These are phyloP conservation scores for Polydrusus tereticollis DNA, from an alignment of 2,888 invertebrate species.

Conservation along the genomic window DNA sequence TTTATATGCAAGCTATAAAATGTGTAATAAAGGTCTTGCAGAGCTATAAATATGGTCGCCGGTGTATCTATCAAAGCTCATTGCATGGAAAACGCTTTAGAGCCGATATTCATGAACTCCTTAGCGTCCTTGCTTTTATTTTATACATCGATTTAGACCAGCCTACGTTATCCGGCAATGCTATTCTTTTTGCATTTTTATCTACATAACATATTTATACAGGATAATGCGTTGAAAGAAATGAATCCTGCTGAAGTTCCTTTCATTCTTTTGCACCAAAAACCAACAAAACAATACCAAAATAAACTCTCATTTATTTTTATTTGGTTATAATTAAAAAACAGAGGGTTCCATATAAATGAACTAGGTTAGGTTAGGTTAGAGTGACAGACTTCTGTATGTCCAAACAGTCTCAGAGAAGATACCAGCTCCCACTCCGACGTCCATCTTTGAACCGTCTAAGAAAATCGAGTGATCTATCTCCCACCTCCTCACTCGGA, in stretches of 20 bases:
- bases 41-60: neutral
- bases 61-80: neutral
- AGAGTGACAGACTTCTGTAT: too few species aligned
- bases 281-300: neutral
- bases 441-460: too few species aligned
- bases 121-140: neutral
- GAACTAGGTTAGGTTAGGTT: too few species aligned
- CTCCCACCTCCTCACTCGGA: too few species aligned
- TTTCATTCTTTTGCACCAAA: neutral
- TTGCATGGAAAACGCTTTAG: neutral
- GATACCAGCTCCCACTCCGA: too few species aligned
- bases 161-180: neutral
- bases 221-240: too few species aligned
- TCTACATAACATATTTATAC: neutral
- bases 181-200: neutral
- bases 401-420: too few species aligned
- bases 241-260: too few species aligned
- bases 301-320: too few species aligned
- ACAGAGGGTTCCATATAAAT: too few species aligned
- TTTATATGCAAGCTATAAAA: neutral
- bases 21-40: neutral
- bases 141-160: neutral
- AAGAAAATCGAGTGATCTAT: too few species aligned
- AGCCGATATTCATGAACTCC: neutral
- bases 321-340: too few species aligned